Evolutionary conservation across 2,113 vertebrate genomes (phyloP).

Genomic region (Sula dactylatra): DNA sequence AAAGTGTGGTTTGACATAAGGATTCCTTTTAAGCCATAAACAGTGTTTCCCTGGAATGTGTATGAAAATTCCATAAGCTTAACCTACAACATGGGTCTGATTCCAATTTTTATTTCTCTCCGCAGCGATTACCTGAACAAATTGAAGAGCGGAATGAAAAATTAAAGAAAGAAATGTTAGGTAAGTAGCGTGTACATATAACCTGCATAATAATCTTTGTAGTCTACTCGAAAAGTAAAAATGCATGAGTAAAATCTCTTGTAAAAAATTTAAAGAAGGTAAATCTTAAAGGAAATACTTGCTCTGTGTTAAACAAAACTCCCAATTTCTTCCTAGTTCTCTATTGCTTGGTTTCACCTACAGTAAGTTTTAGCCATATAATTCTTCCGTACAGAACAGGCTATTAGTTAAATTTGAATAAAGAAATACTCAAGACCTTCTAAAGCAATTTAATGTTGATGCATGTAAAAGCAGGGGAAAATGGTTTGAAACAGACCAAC

Average conservation of each 20-base stretch:
- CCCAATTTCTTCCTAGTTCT: background rate
- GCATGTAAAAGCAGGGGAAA: background rate
- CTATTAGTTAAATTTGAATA: background rate
- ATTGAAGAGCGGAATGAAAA: constrained; percentile 95
- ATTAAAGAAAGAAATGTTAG: constrained; percentile 94
- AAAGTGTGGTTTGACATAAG: background rate
- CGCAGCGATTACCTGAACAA: constrained; percentile 88
- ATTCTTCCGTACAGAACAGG: background rate
- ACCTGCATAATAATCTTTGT: background rate
- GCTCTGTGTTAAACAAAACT: background rate
- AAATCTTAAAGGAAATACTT: background rate
- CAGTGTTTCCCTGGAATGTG: background rate
- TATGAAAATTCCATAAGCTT: background rate
- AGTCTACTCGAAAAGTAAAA: background rate
- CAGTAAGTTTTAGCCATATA: background rate
- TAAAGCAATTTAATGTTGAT: background rate
- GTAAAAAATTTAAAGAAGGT: background rate
- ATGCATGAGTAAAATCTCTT: background rate
- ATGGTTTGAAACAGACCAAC: background rate
- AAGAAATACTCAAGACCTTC: background rate
- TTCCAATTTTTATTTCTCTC: background rate
- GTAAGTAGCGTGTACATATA: constrained; percentile 68
- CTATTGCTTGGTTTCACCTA: background rate
- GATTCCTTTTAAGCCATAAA: background rate
- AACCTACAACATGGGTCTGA: background rate